phyloP scores from a whole-genome alignment of 2,888 invertebrate species.

The Pterostichus madidus region DNA sequence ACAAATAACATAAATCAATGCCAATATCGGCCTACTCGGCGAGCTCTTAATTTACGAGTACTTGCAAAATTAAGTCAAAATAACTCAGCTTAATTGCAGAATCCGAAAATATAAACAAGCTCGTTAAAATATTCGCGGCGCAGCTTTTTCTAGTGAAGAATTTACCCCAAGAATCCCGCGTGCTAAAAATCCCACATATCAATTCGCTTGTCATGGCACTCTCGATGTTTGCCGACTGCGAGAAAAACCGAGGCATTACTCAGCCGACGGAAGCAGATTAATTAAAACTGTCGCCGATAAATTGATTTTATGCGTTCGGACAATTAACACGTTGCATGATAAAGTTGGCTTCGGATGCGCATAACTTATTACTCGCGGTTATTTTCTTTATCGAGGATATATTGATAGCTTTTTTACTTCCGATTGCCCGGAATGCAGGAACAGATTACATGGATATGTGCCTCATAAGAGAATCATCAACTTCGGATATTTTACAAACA shows the following conservation, averaged over 20 bases:
- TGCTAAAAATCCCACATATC: slow-evolving; percentile 46
- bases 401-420: neutral
- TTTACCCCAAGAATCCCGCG: slow-evolving; percentile 34
- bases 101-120: slow-evolving; percentile 53
- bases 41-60: slow-evolving; percentile 56
- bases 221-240: slow-evolving; percentile 34
- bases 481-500: too few species aligned
- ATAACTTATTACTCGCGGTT: neutral
- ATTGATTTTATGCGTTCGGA: slow-evolving; percentile 54
- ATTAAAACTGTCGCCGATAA: slow-evolving; percentile 52
- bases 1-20: slow-evolving; percentile 42
- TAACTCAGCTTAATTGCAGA: slow-evolving; percentile 38
- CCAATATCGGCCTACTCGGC: slow-evolving; percentile 24
- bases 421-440: neutral
- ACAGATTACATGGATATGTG: too few species aligned
- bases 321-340: slow-evolving; percentile 52
- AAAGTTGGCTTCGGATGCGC: slow-evolving; percentile 18
- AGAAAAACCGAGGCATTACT: slow-evolving; percentile 36
- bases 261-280: slow-evolving; percentile 49
- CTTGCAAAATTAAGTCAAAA: slow-evolving; percentile 50
- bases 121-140: slow-evolving; percentile 53
- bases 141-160: slow-evolving; percentile 12
- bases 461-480: too few species aligned
- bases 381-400: neutral
- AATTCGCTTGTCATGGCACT: slow-evolving; percentile 29